These are phyloP conservation scores for Ferrisia virgata DNA, from an alignment of 2,888 invertebrate species.

Conservation along the genomic window DNA sequence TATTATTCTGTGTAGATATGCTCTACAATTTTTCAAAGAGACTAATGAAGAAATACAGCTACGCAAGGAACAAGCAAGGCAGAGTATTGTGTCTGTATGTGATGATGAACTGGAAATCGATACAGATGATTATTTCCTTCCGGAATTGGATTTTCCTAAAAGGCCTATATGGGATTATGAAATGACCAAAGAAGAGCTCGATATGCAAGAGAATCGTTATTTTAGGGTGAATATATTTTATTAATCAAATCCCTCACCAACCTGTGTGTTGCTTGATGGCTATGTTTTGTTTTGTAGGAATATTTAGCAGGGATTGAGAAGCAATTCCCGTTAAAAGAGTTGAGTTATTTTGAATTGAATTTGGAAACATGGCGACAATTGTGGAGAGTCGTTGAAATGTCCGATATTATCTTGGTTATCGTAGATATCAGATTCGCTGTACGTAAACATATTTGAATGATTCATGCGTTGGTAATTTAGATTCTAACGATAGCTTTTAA, in stretches of 20 bases:
- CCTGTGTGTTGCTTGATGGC: too few species aligned
- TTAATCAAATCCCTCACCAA: too few species aligned
- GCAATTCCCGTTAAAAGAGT: conserved; percentile 61
- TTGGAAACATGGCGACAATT: conserved; percentile 94
- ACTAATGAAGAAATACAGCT: conserved; percentile 67
- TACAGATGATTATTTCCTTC: conserved; percentile 65
- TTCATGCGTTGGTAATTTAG: not conserved
- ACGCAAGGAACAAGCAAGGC: conserved; percentile 66
- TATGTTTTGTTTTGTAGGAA: too few species aligned
- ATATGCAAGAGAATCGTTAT: conserved; percentile 68
- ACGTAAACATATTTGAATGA: conserved; percentile 53
- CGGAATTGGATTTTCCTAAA: conserved; percentile 73
- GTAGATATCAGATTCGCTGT: conserved; percentile 84
- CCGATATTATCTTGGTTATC: conserved; percentile 81
- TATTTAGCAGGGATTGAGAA: conserved; percentile 69
- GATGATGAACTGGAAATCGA: conserved; percentile 68
- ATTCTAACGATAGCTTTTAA: conserved; percentile 3
- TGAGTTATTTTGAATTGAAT: conserved; percentile 89
- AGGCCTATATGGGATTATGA: conserved; percentile 80
- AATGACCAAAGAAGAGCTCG: conserved; percentile 70
- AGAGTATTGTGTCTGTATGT: conserved; percentile 58
- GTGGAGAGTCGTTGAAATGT: conserved; percentile 93
- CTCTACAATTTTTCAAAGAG: conserved; percentile 79
- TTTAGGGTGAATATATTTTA: conserved; percentile 31
- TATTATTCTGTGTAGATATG: conserved; percentile 57